A percentile compares a stretch with the other conserved stretches of the same genome.
phyloP scores from a whole-genome alignment of 1,140 invertebrate species.

The Trinorchestia longiramus region DNA sequence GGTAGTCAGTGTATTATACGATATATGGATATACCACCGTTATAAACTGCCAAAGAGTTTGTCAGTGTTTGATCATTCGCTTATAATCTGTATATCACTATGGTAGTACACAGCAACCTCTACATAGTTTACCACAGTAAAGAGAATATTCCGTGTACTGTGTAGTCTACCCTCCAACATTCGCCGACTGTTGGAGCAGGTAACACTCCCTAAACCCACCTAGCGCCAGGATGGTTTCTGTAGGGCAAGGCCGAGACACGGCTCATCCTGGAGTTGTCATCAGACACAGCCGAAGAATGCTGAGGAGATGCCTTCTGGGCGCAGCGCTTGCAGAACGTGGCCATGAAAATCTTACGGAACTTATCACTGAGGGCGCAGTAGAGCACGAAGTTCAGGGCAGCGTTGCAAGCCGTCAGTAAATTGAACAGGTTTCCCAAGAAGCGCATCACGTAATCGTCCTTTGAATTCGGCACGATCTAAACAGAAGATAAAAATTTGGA shows the following conservation, averaged over 20 bases:
- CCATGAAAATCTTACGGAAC: constrained; percentile 80
- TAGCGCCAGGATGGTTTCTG: background rate
- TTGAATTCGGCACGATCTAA: constrained; percentile 69
- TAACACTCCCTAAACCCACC: background rate
- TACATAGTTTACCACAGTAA: background rate
- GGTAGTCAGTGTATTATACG: too few species aligned
- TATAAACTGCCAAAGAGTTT: background rate
- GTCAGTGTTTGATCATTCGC: background rate
- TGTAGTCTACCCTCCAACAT: background rate
- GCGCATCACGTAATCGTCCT: constrained; percentile 70
- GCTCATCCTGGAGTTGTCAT: constrained; percentile 60
- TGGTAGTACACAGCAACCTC: background rate
- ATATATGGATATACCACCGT: background rate
- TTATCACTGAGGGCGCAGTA: constrained; percentile 84
- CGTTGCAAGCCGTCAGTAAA: constrained; percentile 79
- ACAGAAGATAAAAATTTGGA: too few species aligned
- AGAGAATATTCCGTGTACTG: background rate
- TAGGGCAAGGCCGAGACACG: constrained; percentile 36
- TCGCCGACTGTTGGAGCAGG: background rate
- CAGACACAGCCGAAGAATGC: constrained; percentile 63
- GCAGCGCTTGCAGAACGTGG: constrained; percentile 75
- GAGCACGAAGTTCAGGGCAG: constrained; percentile 81
- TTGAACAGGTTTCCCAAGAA: constrained; percentile 82
- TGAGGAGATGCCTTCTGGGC: constrained; percentile 61
- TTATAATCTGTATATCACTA: background rate